phyloP scores from a whole-genome alignment of 2,888 invertebrate genomes.

The Drosophila leonis region DNA sequence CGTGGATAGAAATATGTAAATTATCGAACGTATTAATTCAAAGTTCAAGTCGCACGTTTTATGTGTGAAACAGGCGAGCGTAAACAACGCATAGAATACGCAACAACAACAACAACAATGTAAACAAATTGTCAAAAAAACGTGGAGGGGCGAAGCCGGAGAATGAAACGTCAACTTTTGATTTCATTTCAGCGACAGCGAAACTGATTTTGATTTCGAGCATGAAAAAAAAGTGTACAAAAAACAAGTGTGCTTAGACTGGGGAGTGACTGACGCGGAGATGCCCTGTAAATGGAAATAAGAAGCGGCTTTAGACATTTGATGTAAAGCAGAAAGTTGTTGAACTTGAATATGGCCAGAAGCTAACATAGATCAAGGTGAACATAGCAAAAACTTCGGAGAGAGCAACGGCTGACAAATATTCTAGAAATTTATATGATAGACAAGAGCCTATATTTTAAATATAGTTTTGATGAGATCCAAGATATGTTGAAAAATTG shows the following conservation, averaged over 20 bases:
- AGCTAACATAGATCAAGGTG: too few relatives aligned
- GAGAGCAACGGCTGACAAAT: too few relatives aligned
- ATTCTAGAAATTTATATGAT: too few relatives aligned
- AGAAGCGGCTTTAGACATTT: background rate
- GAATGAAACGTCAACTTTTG: conserved; percentile 51
- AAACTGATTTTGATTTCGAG: conserved; percentile 48
- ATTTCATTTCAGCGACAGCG: conserved; percentile 54
- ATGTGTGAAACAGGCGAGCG: conserved; percentile 62
- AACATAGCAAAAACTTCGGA: too few relatives aligned
- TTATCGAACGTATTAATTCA: conserved; percentile 80
- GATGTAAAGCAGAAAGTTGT: background rate
- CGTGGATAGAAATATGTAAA: conserved; percentile 61
- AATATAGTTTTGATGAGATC: too few relatives aligned
- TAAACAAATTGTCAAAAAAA: conserved; percentile 53
- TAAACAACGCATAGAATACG: conserved; percentile 48
- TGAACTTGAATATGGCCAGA: background rate
- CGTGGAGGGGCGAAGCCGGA: conserved; percentile 16
- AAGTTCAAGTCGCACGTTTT: conserved; percentile 79
- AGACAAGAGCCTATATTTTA: too few relatives aligned
- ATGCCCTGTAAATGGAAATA: background rate
- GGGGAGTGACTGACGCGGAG: background rate
- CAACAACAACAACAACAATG: conserved; percentile 30
- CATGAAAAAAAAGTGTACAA: conserved; percentile 18
- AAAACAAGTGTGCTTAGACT: background rate
- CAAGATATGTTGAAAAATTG: background rate